Evolutionary conservation across 2,113 vertebrate species (phyloP).

Genomic region (Hippocampus comes): DNA sequence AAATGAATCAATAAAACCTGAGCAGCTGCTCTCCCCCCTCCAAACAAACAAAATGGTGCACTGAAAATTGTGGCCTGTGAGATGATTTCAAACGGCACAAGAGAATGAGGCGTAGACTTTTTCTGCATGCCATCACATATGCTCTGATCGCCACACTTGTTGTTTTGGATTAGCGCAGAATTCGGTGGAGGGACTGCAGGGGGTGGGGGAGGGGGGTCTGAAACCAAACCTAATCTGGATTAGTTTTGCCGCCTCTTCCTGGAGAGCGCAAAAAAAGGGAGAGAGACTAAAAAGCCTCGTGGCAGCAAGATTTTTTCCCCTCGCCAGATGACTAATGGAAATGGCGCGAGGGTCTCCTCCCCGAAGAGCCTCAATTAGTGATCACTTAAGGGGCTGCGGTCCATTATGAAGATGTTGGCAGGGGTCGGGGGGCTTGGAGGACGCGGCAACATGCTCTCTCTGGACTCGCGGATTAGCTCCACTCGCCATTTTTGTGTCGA

Average conservation of each 20-base stretch:
- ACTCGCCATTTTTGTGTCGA: not conserved
- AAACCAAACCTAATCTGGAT: slow-evolving; percentile 65
- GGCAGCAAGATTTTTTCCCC: slow-evolving; percentile 54
- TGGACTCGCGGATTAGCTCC: slow-evolving; percentile 23
- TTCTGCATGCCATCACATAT: slow-evolving; percentile 30
- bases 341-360: slow-evolving; percentile 58
- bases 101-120: slow-evolving; percentile 14
- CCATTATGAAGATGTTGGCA: slow-evolving; percentile 58
- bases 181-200: slow-evolving; percentile 13
- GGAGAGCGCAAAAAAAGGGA: slow-evolving; percentile 30
- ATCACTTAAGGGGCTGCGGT: slow-evolving; percentile 65
- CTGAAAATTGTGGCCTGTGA: not conserved
- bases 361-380: slow-evolving; percentile 65
- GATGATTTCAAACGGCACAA: not conserved
- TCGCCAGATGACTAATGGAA: slow-evolving; percentile 52
- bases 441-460: slow-evolving; percentile 48
- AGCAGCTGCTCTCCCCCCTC: no score
- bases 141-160: slow-evolving; percentile 6
- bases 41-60: no score
- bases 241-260: slow-evolving; percentile 48
- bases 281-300: slow-evolving; percentile 32
- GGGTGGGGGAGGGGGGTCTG: not conserved
- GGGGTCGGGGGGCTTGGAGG: not conserved
- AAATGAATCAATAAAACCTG: no score
- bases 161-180: slow-evolving; percentile 58